Conservation (phyloP, 2,888 invertebrate species). For the Thumatha senex region DNA sequence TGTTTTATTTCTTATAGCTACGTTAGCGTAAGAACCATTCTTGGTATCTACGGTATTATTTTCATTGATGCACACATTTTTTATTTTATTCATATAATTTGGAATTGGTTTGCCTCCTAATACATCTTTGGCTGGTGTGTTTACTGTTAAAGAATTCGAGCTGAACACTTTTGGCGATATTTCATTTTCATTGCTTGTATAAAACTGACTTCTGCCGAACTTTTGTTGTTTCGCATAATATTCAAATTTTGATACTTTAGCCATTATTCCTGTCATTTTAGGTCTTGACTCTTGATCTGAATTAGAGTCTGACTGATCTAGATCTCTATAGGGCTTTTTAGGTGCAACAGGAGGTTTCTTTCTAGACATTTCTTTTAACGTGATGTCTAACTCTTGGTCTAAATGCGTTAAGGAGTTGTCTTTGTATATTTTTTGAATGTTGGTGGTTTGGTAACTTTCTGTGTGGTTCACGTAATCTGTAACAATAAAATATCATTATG, state of each 20-base stretch:
- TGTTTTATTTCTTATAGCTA: constrained; percentile 66
- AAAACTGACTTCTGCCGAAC: constrained; percentile 74
- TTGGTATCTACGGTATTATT: constrained; percentile 67
- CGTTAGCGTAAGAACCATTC: constrained; percentile 70
- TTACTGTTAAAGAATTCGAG: constrained; percentile 89
- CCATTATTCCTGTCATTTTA: constrained; percentile 84
- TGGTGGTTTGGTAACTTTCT: constrained; percentile 45
- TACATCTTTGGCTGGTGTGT: constrained; percentile 92
- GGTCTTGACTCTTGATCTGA: constrained; percentile 75
- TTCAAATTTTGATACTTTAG: constrained; percentile 92
- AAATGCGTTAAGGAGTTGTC: constrained; percentile 63
- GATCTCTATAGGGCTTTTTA: constrained; percentile 81
- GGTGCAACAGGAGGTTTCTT: constrained; percentile 87
- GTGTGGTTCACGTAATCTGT: constrained; percentile 62
- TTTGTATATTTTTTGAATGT: constrained; percentile 62
- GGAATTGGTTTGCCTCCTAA: constrained; percentile 85
- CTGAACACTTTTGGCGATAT: constrained; percentile 91
- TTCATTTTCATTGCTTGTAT: constrained; percentile 68
- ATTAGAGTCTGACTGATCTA: constrained; percentile 73
- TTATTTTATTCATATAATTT: constrained; percentile 85
- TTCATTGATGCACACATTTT: constrained; percentile 56
- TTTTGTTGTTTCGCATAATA: constrained; percentile 87
- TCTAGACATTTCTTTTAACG: constrained; percentile 76
- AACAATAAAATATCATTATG: constrained; percentile 17
- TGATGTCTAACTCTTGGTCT: constrained; percentile 74